Evolutionary conservation across 1,140 invertebrate genomes (phyloP), one percentile per base, ranked within the genome.

Genomic region (Drosophila oshimai): DNA sequence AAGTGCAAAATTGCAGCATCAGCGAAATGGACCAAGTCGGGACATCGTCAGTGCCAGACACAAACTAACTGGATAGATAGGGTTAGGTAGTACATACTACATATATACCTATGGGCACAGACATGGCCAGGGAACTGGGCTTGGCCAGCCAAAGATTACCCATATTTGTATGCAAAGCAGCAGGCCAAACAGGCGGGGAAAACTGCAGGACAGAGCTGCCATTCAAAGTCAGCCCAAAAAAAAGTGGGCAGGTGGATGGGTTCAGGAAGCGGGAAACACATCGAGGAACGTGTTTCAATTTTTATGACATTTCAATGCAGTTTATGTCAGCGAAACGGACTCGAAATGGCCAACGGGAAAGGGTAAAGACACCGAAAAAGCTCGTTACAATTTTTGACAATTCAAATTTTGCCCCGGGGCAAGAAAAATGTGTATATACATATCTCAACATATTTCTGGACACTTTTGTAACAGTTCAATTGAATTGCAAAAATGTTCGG

Each of bases 291-390:
- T 86, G 81, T 86, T 86, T 87, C 81, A 86, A 86, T 86, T 86
- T 86, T 86, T 87, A 87, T 86, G 81, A 86, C 81, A 88, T 81
- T 87, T 87, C 81, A 86, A 86, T 86, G 81, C 76, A 88, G 81
- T 87, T 81, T 76, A 81, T 86, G 81, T 87, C 80, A 87, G 80
- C 67, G 80, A 67, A 84, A 84, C 76, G 71, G 76, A 62, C 57
- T 70, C 51, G 46, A 57, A 81, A 62, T 47, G 68, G 57, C 47
- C 64, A 70, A 37, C 17, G 20, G 39, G 45, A 37, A 17, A 24
- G 45, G 13, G 29, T 22, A 17, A 57, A 42, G 22, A 33, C 39
- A 46, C 6, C 24, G 34, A 42, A 70, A 22, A 29, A 41, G 34
- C 28, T 70, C 64, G 67, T 70, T 70, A 70, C 67, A 58, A 39